Conservation (phyloP, 35 echinoderm and acorn worm species). For the Acanthaster planci region DNA sequence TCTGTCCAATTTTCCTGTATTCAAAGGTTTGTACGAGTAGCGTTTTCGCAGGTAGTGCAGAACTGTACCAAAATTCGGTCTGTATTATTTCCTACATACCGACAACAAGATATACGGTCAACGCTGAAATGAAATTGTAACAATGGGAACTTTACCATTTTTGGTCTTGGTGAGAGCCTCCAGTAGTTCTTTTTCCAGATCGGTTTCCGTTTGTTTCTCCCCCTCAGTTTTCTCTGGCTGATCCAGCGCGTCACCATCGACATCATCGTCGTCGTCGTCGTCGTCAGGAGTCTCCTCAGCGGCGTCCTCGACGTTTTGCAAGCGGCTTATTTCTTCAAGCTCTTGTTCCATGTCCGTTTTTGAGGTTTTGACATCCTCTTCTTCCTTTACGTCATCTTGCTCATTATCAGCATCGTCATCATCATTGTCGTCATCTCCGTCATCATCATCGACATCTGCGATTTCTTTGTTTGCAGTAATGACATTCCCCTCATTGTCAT, state of each 20-base stretch:
- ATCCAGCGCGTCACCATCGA: background rate
- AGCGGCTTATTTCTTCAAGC: background rate
- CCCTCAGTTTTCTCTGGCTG: background rate
- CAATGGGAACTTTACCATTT: background rate
- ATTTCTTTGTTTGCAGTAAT: background rate
- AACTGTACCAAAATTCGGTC: too few relatives aligned
- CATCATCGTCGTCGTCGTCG: constrained; percentile 36
- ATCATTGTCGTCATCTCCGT: constrained; percentile 1
- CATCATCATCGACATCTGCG: background rate
- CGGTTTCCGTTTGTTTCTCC: background rate
- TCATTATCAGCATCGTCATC: constrained; percentile 19
- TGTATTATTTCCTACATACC: too few relatives aligned
- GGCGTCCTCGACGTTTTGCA: background rate
- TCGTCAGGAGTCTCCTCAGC: constrained; percentile 16
- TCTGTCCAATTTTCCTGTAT: too few relatives aligned
- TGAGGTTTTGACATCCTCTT: background rate
- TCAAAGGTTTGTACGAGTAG: too few relatives aligned
- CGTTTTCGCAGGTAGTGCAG: too few relatives aligned
- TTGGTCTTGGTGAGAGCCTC: constrained; percentile 1
- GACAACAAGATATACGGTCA: too few relatives aligned
- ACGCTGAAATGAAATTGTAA: too few relatives aligned
- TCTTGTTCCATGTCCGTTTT: constrained; percentile 1
- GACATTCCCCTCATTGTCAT: background rate
- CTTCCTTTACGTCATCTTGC: background rate
- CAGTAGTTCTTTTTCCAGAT: background rate